Base-by-base conservation (phyloP, 1,140 invertebrate genomes). In the Spodoptera frugiperda region DNA sequence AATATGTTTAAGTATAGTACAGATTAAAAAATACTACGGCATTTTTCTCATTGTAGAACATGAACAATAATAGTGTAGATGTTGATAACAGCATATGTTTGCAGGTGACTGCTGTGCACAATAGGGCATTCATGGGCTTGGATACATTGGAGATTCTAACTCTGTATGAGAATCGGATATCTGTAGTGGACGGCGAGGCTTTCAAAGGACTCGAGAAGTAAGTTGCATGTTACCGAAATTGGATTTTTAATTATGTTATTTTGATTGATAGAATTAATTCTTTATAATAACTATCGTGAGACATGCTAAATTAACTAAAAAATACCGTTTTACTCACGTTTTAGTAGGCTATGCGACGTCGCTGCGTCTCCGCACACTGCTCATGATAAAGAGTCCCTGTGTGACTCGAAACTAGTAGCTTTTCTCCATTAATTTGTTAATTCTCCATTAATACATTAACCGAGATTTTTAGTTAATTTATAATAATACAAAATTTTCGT, bases 141-240 rank as follows among this genome's bases (percentile, higher is more conserved):
- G 97, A 97, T 78, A 97, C 97, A 5, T 94, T 98, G 59, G 97
- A 98, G 89, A 97, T 98, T 74, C 95, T 99, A 46, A 98, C 97
- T 53, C 92, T 98, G 15, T 98, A 98, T 89, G 97, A 97, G 87
- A 99, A 98, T 88, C 97, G 96, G 93, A 97, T 98, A 79, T 95
- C 95, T 61, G 95, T 91, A 17, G 96, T 98, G 61, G 97, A 98
- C 82, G 91, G 95, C 0, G 97, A 97, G 74, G 97, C 97, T 14
- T 98, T 98, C 91, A 96, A 96, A 77, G 97, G 97, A 74, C 92
- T 98, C 1, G 97, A 98, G 86, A 98, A 97, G 97, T 98, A 94
- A 96, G 91, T 90, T 54, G 4, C 21, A 75, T 30, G 30, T 68
- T 4, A 19, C 19, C 21, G 59, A 8, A 63, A n/a, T 6, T 30